phyloP scores from a whole-genome alignment of 2,888 invertebrate genomes.

The Amaurobius ferox region DNA sequence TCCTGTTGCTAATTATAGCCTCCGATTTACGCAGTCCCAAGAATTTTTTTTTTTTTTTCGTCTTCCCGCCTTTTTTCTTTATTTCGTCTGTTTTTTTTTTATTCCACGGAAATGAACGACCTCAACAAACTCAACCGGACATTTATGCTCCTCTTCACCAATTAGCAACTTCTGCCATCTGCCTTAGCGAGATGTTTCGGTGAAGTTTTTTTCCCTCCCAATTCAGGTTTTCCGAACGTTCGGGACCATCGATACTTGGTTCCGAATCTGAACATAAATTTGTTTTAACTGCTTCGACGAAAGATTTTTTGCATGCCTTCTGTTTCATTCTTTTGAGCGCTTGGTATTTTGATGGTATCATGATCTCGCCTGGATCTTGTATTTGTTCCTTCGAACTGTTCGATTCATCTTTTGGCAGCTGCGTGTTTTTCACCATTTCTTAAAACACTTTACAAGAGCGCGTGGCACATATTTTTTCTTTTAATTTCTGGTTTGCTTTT shows the following conservation, averaged over 20 bases:
- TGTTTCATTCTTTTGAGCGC: neutral
- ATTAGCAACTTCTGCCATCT: constrained; percentile 57
- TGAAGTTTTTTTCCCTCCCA: neutral
- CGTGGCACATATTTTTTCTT: neutral
- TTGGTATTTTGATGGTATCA: neutral
- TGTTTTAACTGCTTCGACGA: neutral
- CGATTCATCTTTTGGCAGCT: neutral
- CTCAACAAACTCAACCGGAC: constrained; percentile 30
- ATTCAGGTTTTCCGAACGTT: neutral
- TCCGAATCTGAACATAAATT: neutral
- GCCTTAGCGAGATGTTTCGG: neutral
- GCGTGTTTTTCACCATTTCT: neutral
- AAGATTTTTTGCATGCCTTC: neutral
- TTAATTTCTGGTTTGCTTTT: neutral
- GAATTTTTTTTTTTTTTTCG: constrained; percentile 3
- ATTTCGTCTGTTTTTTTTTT: neutral
- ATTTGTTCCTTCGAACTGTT: neutral
- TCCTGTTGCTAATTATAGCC: constrained; percentile 65
- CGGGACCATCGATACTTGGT: neutral
- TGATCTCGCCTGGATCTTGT: neutral
- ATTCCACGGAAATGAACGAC: constrained; percentile 39
- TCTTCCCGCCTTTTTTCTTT: neutral
- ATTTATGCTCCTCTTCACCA: constrained; percentile 33
- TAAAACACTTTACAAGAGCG: neutral
- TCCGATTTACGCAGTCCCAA: constrained; percentile 58